Percentiles rank a stretch among this genome's conserved stretches.
Evolutionary conservation across 2,797 vertebrate species (phyloP).

Genomic region (Artibeus lituratus): DNA sequence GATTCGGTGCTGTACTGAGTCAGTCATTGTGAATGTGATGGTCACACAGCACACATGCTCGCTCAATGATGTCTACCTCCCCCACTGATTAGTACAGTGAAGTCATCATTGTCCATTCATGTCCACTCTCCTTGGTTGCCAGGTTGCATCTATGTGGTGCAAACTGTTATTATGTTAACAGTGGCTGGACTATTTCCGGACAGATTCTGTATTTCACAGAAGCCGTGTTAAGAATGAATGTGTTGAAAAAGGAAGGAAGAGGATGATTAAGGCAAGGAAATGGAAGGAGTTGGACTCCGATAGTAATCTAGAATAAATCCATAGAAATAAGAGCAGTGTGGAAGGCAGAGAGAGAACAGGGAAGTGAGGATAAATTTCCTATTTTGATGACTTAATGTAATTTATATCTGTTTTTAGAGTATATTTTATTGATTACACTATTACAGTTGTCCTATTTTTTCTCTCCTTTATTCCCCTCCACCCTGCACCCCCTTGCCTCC

Average conservation of each 20-base stretch:
- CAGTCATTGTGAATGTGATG: too few relatives aligned
- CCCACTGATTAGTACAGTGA: too few relatives aligned
- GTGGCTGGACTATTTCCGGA: not conserved
- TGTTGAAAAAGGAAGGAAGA: not conserved
- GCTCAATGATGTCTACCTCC: too few relatives aligned
- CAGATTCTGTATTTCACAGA: not conserved
- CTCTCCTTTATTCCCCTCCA: too few relatives aligned
- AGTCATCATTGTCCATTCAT: too few relatives aligned
- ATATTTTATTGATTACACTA: too few relatives aligned
- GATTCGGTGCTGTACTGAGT: too few relatives aligned
- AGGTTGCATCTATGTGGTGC: not conserved
- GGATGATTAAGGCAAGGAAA: not conserved
- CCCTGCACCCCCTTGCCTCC: too few relatives aligned
- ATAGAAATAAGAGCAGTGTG: not conserved
- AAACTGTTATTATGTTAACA: not conserved
- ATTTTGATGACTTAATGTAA: not conserved
- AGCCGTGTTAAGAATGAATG: not conserved
- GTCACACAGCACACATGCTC: too few relatives aligned
- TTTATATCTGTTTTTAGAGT: not conserved
- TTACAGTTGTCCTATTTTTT: too few relatives aligned
- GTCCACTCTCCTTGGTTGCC: too few relatives aligned
- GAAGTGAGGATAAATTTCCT: not conserved
- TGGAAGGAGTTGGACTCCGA: not conserved
- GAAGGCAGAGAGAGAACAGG: not conserved
- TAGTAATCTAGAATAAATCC: not conserved